phyloP scores from a whole-genome alignment of 2,797 vertebrate genomes.

The Forpus xanthops region DNA sequence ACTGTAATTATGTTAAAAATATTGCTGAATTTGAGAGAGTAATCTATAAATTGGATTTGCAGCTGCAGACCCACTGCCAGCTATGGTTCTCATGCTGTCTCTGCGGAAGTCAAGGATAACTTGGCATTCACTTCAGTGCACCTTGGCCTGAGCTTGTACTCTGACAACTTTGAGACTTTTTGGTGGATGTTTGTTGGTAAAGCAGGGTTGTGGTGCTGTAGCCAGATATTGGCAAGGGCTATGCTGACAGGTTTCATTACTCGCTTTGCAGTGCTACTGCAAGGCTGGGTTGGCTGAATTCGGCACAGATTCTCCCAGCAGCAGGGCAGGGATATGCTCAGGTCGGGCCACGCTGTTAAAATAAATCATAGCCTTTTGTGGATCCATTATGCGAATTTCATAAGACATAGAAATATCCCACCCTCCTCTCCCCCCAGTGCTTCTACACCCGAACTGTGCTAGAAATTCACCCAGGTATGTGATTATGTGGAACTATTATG shows the following conservation, averaged over 20 bases:
- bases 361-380: neutral
- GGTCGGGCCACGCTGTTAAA: neutral
- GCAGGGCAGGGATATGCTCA: neutral
- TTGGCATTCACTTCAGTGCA: neutral
- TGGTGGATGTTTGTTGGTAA: neutral
- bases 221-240: neutral
- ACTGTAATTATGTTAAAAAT: constrained; percentile 34
- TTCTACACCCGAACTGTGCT: neutral
- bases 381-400: neutral
- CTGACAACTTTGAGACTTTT: neutral
- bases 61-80: neutral
- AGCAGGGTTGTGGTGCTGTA: neutral
- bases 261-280: neutral
- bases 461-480: neutral
- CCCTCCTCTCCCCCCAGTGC: fast-evolving
- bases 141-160: neutral
- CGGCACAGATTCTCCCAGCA: neutral
- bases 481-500: neutral
- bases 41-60: constrained; percentile 33
- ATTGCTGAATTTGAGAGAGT: constrained; percentile 39
- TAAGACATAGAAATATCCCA: neutral
- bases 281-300: neutral
- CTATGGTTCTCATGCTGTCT: neutral
- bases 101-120: neutral
- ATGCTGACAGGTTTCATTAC: neutral